Evolutionary conservation across 1,140 invertebrate species (phyloP).

Genomic region (Centruroides vittatus): DNA sequence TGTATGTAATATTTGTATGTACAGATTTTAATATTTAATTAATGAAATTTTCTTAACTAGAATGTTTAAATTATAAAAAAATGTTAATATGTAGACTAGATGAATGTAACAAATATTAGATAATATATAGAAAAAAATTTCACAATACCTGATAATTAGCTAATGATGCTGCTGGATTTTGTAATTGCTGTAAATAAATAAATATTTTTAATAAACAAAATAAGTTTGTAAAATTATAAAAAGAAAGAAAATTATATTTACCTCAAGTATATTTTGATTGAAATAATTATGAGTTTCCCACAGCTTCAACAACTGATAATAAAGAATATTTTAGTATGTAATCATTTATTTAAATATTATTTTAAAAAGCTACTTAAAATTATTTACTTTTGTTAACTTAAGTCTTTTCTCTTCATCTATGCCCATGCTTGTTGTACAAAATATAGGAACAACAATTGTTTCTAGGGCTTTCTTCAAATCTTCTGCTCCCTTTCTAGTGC

Average conservation of each 20-base stretch:
- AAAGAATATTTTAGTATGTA: slow-evolving; percentile 9
- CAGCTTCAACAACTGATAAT: slow-evolving; percentile 54
- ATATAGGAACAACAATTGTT: slow-evolving; percentile 89
- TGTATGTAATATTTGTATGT: no score
- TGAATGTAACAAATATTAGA: no score
- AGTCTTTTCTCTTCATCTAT: slow-evolving; percentile 67
- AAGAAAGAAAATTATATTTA: slow-evolving; percentile 19
- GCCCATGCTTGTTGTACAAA: slow-evolving; percentile 73
- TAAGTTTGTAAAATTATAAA: no score
- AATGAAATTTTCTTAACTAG: no score
- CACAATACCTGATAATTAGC: slow-evolving; percentile 21
- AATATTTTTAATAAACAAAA: not conserved
- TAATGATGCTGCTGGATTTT: slow-evolving; percentile 26
- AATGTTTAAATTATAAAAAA: no score
- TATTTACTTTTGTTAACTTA: slow-evolving; percentile 66
- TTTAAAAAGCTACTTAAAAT: slow-evolving; percentile 7
- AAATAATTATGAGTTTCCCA: slow-evolving; percentile 98
- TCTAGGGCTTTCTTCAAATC: slow-evolving; percentile 82
- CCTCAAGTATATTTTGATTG: slow-evolving; percentile 60
- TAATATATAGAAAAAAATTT: no score
- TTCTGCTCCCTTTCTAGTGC: slow-evolving; percentile 83
- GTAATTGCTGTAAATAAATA: slow-evolving; percentile 28
- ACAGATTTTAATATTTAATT: no score
- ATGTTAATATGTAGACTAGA: no score
- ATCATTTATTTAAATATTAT: slow-evolving; percentile 21